phyloP scores from a whole-genome alignment of 2,888 invertebrate species.

The Epirrita christyi region DNA sequence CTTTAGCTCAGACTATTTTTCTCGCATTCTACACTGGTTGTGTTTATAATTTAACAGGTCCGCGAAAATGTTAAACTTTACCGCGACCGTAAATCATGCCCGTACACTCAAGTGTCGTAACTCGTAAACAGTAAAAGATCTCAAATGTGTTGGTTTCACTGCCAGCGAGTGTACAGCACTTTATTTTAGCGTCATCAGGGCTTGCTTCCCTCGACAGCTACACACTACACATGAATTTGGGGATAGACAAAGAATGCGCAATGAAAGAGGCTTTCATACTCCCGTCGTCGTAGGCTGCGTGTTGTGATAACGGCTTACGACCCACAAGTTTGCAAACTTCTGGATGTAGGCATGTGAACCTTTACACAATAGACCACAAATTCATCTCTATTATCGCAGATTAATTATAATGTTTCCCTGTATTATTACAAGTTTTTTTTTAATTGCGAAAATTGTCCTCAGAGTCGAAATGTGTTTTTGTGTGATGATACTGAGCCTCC shows the following conservation, averaged over 20 bases:
- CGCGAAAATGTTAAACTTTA: too few species aligned
- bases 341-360: slow-evolving; percentile 21
- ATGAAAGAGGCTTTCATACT: slow-evolving; percentile 69
- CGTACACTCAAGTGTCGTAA: too few species aligned
- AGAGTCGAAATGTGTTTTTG: too few species aligned
- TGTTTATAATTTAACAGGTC: too few species aligned
- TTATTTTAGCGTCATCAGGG: slow-evolving; percentile 63
- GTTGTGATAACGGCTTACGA: slow-evolving; percentile 63
- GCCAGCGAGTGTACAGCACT: slow-evolving; percentile 58
- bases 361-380: slow-evolving; percentile 21
- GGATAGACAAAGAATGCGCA: slow-evolving; percentile 67
- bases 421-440: too few species aligned
- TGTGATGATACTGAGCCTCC: too few species aligned
- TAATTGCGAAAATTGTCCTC: too few species aligned
- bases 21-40: too few species aligned
- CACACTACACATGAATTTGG: slow-evolving; percentile 65
- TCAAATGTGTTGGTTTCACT: slow-evolving; percentile 28
- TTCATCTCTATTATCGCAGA: background rate
- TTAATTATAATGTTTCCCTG: too few species aligned
- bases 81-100: too few species aligned
- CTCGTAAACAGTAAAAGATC: too few species aligned
- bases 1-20: too few species aligned
- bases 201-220: slow-evolving; percentile 58
- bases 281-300: slow-evolving; percentile 43
- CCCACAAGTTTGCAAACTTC: slow-evolving; percentile 42